These are phyloP conservation scores for Pogonophryne albipinna DNA, from an alignment of 2,797 vertebrate genomes.

Conservation along the genomic window DNA sequence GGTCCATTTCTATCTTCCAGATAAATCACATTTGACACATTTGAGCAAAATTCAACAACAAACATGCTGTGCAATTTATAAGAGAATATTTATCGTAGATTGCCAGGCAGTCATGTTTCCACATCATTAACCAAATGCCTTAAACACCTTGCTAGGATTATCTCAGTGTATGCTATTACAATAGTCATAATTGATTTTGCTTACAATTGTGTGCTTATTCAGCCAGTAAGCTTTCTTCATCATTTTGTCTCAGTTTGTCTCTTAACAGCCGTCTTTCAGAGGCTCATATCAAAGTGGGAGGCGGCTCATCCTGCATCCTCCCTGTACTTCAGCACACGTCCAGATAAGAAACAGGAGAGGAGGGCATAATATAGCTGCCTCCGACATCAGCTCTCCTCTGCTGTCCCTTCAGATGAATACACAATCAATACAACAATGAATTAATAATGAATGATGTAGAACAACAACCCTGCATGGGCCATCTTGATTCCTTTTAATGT, in stretches of 20 bases:
- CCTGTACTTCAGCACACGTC: slow-evolving; percentile 14
- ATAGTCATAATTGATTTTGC: background rate
- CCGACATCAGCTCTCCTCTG: slow-evolving; percentile 62
- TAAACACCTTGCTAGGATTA: background rate
- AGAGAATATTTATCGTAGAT: too few species aligned
- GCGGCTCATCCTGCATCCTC: slow-evolving; percentile 26
- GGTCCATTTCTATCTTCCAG: background rate
- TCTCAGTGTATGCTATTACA: too few species aligned
- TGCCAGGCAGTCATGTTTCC: background rate
- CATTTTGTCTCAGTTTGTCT: background rate
- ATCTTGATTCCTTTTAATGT: slow-evolving; percentile 68
- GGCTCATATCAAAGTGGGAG: slow-evolving; percentile 29
- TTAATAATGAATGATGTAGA: slow-evolving; percentile 87
- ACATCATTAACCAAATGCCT: background rate
- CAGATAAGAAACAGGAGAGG: slow-evolving; percentile 53
- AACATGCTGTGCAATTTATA: background rate
- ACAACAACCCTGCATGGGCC: slow-evolving; percentile 72
- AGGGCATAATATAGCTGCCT: slow-evolving; percentile 54
- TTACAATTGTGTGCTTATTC: background rate
- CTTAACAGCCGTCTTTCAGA: slow-evolving; percentile 27
- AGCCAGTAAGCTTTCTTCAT: background rate
- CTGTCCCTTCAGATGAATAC: slow-evolving; percentile 76
- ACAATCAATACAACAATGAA: slow-evolving; percentile 84
- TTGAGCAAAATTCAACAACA: background rate
- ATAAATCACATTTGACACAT: background rate